phyloP scores from a whole-genome alignment of 2,888 invertebrate species.

The Agapetus fuscipes region DNA sequence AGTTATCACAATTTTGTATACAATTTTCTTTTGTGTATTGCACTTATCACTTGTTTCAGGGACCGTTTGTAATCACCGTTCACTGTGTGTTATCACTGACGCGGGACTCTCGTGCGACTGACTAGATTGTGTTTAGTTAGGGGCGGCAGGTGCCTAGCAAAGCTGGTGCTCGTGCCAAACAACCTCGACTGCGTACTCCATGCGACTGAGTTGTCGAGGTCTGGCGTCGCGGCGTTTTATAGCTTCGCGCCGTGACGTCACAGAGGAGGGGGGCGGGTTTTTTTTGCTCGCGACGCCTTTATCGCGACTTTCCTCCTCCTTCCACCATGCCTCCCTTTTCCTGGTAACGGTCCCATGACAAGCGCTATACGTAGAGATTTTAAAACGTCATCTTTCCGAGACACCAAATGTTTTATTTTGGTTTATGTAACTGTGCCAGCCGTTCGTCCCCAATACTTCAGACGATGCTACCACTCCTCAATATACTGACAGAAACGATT shows the following conservation, averaged over 20 bases:
- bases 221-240: constrained; percentile 44
- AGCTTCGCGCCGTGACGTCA: constrained; percentile 28
- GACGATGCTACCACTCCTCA: too few relatives aligned
- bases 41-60: constrained; percentile 36
- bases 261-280: constrained; percentile 1
- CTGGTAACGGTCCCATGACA: constrained; percentile 19
- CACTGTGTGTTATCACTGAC: constrained; percentile 21
- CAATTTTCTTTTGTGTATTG: constrained; percentile 36
- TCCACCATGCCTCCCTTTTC: constrained; percentile 3
- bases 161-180: constrained; percentile 52
- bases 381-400: constrained; percentile 11
- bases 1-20: constrained; percentile 19
- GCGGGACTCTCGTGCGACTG: constrained; percentile 33
- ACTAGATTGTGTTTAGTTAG: constrained; percentile 44
- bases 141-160: constrained; percentile 52
- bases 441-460: too few relatives aligned
- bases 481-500: too few relatives aligned
- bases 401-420: constrained; percentile 11
- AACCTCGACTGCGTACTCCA: constrained; percentile 52
- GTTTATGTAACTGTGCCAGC: constrained; percentile 9
- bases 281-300: neutral
- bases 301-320: neutral
- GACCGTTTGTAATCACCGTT: constrained; percentile 30
- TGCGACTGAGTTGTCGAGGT: constrained; percentile 44
- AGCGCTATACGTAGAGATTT: constrained; percentile 14